A percentile compares a stretch with the other conserved stretches of the same genome.
phyloP scores from a whole-genome alignment of 2,888 invertebrate species.

The Lucinisca nassula region DNA sequence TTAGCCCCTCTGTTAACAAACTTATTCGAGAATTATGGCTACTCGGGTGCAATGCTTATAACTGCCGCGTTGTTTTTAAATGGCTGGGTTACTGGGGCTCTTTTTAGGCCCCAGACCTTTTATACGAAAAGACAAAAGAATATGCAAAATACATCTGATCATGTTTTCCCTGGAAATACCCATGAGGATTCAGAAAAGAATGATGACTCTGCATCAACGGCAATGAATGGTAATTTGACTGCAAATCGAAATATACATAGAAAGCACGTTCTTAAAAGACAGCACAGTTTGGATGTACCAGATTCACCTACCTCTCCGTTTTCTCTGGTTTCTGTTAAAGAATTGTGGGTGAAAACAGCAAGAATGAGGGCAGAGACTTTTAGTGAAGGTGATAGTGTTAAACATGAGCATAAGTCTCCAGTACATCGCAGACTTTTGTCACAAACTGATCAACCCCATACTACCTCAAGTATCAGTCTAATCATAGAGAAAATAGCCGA shows the following conservation, averaged over 20 bases:
- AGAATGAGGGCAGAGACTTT: background rate
- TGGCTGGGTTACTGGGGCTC: constrained; percentile 19
- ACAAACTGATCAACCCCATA: background rate
- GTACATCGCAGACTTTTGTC: background rate
- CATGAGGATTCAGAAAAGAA: background rate
- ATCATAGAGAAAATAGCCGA: background rate
- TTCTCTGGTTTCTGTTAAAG: background rate
- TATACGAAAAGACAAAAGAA: constrained; percentile 4
- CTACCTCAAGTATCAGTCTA: background rate
- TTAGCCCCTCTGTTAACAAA: constrained; percentile 37
- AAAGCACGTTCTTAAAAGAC: background rate
- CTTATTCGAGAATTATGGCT: constrained; percentile 34
- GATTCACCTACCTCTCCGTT: background rate
- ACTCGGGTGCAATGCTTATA: constrained; percentile 42
- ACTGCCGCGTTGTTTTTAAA: constrained; percentile 19
- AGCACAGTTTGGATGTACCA: background rate
- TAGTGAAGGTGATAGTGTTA: background rate
- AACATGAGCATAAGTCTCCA: background rate
- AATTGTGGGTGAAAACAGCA: background rate
- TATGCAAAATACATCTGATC: background rate
- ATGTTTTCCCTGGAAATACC: background rate
- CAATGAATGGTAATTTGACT: background rate
- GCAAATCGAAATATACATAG: background rate
- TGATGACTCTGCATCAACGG: background rate
- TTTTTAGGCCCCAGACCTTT: constrained; percentile 28